Evolutionary conservation across 2,888 invertebrate genomes (phyloP).

Genomic region (Nemapogon koenigi): DNA sequence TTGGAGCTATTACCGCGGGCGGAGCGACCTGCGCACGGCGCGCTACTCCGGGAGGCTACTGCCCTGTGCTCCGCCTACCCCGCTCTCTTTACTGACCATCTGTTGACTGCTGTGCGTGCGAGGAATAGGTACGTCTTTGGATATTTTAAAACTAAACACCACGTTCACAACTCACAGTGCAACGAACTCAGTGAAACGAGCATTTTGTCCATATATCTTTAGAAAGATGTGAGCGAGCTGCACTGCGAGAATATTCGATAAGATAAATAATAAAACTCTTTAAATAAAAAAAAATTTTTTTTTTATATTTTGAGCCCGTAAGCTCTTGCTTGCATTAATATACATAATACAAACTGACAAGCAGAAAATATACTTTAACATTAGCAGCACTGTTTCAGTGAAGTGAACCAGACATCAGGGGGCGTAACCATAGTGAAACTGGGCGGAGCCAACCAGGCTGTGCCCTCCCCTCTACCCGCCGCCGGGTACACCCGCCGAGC

Average conservation of each 20-base stretch:
- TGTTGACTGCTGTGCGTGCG: conserved; percentile 76
- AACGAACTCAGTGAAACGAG: too few relatives aligned
- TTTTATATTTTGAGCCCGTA: too few relatives aligned
- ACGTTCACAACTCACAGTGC: too few relatives aligned
- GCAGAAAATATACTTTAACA: too few relatives aligned
- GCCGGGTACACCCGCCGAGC: conserved; percentile 65
- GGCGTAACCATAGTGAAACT: conserved; percentile 84
- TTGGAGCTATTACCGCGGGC: conserved; percentile 75
- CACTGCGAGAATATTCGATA: too few relatives aligned
- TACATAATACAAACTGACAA: too few relatives aligned
- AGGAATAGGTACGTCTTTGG: conserved; percentile 51
- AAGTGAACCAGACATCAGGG: conserved; percentile 74
- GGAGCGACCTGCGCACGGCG: conserved; percentile 76
- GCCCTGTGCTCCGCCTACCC: conserved; percentile 82
- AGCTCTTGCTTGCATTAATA: too few relatives aligned
- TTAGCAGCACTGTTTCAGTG: conserved; percentile 29
- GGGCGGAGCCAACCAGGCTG: conserved; percentile 38
- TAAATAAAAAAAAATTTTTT: too few relatives aligned
- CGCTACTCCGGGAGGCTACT: conserved; percentile 80
- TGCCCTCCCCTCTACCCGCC: conserved; percentile 20
- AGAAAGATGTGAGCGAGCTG: too few relatives aligned
- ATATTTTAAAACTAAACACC: too few relatives aligned
- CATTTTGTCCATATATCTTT: too few relatives aligned
- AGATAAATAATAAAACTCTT: too few relatives aligned
- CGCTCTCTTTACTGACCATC: conserved; percentile 79